A percentile compares a stretch with the other conserved stretches of the same genome.
Conservation (phyloP, 2,888 invertebrate species). For the Ennomos quercinarius region DNA sequence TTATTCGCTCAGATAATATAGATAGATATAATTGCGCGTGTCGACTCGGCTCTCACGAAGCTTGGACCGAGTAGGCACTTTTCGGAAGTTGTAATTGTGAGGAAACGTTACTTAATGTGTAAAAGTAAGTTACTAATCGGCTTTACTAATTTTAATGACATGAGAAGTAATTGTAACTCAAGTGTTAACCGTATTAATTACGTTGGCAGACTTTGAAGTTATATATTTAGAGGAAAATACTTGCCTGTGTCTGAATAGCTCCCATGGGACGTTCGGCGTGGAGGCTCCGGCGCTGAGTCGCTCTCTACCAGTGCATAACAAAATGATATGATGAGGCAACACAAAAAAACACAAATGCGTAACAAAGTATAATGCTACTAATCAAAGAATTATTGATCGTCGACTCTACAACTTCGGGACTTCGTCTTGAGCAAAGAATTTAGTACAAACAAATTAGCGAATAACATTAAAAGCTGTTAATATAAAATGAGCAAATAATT, state of each 20-base stretch:
- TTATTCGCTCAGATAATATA: conserved; percentile 66
- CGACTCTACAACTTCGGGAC: conserved; percentile 10
- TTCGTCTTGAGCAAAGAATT: not conserved
- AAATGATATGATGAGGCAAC: conserved; percentile 65
- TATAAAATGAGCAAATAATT: conserved; percentile 18
- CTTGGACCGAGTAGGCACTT: conserved; percentile 40
- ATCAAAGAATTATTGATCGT: conserved; percentile 44
- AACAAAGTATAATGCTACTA: conserved; percentile 42
- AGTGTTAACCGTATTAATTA: conserved; percentile 14
- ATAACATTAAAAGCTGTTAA: conserved; percentile 13
- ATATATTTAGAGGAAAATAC: conserved; percentile 44
- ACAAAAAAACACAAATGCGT: conserved; percentile 53
- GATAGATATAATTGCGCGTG: conserved; percentile 54
- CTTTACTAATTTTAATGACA: conserved; percentile 19
- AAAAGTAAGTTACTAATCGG: conserved; percentile 46
- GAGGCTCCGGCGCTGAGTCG: conserved; percentile 87
- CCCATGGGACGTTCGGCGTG: conserved; percentile 85
- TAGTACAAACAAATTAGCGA: conserved; percentile 5
- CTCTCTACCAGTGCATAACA: conserved; percentile 83
- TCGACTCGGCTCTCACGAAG: conserved; percentile 53
- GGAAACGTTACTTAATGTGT: conserved; percentile 51
- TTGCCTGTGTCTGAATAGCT: conserved; percentile 86
- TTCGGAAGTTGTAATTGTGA: conserved; percentile 54
- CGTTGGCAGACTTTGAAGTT: not conserved
- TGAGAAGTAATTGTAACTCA: not conserved